phyloP scores from a whole-genome alignment of 2,888 invertebrate genomes.

The Papilio protenor region DNA sequence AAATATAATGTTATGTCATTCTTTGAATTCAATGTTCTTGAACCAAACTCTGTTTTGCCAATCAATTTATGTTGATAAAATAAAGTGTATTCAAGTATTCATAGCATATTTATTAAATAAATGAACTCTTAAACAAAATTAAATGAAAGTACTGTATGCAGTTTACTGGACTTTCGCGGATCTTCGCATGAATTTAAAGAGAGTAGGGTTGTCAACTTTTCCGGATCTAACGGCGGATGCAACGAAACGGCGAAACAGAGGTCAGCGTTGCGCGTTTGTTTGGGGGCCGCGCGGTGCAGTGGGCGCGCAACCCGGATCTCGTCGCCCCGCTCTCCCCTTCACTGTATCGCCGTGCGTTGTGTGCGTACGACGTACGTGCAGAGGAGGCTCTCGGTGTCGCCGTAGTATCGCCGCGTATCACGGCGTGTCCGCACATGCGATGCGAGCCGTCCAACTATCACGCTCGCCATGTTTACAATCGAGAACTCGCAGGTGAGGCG shows the following conservation, averaged over 20 bases:
- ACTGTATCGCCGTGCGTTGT: constrained; percentile 59
- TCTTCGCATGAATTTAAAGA: constrained; percentile 11
- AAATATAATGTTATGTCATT: neutral
- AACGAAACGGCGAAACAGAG: constrained; percentile 67
- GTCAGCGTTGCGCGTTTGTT: constrained; percentile 74
- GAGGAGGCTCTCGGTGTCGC: constrained; percentile 58
- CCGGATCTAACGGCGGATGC: constrained; percentile 56
- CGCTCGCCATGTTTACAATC: constrained; percentile 80
- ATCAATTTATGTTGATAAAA: neutral
- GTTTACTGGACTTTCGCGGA: neutral
- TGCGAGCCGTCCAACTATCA: constrained; percentile 68
- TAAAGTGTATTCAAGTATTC: neutral
- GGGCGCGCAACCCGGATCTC: constrained; percentile 83
- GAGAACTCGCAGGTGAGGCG: constrained; percentile 82
- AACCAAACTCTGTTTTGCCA: neutral
- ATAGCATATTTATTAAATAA: neutral
- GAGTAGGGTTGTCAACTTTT: constrained; percentile 35
- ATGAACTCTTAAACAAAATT: neutral
- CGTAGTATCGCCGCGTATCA: constrained; percentile 76
- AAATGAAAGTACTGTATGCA: neutral
- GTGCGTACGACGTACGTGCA: constrained; percentile 56
- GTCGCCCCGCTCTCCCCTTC: constrained; percentile 82
- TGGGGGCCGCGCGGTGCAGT: constrained; percentile 78
- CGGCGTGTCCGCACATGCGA: constrained; percentile 66
- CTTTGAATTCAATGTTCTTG: neutral